Conservation (phyloP, 2,113 vertebrate species). For the Neofelis nebulosa region DNA sequence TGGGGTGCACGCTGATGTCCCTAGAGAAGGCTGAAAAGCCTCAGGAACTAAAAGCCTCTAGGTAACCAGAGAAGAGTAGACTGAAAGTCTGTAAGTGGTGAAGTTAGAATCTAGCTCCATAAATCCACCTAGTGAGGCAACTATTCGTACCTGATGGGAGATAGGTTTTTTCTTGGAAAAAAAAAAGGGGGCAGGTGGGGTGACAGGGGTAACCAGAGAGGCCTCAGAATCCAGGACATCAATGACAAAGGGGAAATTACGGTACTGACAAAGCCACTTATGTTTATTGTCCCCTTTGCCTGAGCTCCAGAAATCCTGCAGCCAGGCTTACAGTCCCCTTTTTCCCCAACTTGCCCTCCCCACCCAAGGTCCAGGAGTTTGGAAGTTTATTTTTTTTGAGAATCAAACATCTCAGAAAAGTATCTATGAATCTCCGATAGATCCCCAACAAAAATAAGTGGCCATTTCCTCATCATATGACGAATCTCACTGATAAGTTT, state of each 20-base stretch:
- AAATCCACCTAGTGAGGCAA: background rate
- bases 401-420: slow-evolving; percentile 2
- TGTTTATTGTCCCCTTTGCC: background rate
- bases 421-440: background rate
- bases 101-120: background rate
- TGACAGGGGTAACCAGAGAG: background rate
- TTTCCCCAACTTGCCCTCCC: background rate
- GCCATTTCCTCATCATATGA: background rate
- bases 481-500: background rate
- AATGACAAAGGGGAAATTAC: background rate
- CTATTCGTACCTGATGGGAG: background rate
- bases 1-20: background rate
- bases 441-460: background rate
- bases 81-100: background rate
- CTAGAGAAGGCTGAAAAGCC: background rate
- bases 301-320: background rate
- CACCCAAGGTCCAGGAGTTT: background rate
- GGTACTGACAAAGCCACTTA: background rate
- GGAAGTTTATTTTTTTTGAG: background rate
- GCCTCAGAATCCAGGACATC: background rate
- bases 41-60: background rate
- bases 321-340: background rate
- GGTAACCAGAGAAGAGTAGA: background rate
- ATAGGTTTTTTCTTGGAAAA: background rate
- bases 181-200: background rate